phyloP scores from a whole-genome alignment of 2,797 vertebrate species.

The Muscicapa striata region DNA sequence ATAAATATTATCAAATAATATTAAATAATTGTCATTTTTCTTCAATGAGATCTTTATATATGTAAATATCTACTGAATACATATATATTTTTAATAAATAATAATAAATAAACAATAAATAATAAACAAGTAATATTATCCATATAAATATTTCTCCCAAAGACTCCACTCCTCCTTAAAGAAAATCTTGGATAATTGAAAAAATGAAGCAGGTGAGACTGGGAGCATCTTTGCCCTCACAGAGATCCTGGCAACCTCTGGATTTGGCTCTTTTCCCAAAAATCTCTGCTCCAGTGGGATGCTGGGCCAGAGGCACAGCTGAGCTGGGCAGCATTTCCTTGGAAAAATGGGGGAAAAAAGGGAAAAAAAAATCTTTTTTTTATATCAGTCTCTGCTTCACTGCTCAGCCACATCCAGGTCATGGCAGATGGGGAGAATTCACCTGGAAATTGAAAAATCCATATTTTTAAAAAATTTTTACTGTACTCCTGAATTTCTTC shows the following conservation, averaged over 20 bases:
- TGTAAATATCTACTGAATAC: background rate
- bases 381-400: background rate
- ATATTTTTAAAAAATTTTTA: accelerated
- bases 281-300: background rate
- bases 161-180: background rate
- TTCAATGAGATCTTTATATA: background rate
- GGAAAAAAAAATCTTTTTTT: background rate
- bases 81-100: background rate
- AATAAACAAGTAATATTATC: background rate
- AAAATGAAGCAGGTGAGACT: background rate
- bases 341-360: accelerated
- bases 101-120: too few species aligned
- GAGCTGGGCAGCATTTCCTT: background rate
- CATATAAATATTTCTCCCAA: background rate
- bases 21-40: background rate
- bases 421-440: too few species aligned
- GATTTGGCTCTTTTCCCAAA: background rate
- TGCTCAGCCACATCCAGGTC: background rate
- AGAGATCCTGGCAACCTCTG: background rate
- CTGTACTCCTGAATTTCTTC: background rate
- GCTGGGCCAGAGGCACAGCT: background rate
- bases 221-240: background rate
- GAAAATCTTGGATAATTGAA: background rate
- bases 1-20: background rate
- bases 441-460: background rate